Percentiles rank a stretch among this genome's conserved stretches.
Evolutionary conservation across 2,888 invertebrate genomes (phyloP).

Genomic region (Dryomyza anilis): DNA sequence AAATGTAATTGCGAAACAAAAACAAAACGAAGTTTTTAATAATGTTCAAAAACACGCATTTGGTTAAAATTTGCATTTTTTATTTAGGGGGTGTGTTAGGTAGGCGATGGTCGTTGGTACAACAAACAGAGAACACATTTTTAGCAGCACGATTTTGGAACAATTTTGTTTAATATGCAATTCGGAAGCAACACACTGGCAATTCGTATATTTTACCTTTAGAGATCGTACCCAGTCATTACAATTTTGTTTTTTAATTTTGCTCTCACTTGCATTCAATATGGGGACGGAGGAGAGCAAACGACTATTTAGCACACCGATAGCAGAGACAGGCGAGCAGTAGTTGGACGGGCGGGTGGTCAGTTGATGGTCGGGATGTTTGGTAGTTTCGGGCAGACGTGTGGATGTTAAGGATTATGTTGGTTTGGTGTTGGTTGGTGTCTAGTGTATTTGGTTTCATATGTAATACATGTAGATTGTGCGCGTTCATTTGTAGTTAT

Average conservation of each 20-base stretch:
- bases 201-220: slow-evolving; percentile 56
- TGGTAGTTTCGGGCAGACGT: slow-evolving; percentile 27
- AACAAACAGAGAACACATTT: slow-evolving; percentile 1
- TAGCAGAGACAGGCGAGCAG: slow-evolving; percentile 42
- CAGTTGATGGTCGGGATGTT: slow-evolving; percentile 33
- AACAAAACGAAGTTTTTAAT: no score
- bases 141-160: slow-evolving; percentile 19
- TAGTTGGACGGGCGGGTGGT: slow-evolving; percentile 41
- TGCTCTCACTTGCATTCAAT: slow-evolving; percentile 33
- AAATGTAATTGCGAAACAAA: background rate
- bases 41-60: slow-evolving; percentile 23
- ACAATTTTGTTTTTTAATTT: slow-evolving; percentile 39
- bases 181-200: slow-evolving; percentile 6
- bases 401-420: slow-evolving; percentile 6
- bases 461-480: background rate
- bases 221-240: slow-evolving; percentile 61
- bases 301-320: slow-evolving; percentile 41
- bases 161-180: slow-evolving; percentile 2
- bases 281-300: slow-evolving; percentile 16
- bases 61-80: background rate
- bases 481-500: background rate
- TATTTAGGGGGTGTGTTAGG: background rate
- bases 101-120: background rate
- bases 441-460: slow-evolving; percentile 1
- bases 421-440: no score